phyloP scores from a whole-genome alignment of 2,888 invertebrate genomes.

The Nesidiocoris tenuis region DNA sequence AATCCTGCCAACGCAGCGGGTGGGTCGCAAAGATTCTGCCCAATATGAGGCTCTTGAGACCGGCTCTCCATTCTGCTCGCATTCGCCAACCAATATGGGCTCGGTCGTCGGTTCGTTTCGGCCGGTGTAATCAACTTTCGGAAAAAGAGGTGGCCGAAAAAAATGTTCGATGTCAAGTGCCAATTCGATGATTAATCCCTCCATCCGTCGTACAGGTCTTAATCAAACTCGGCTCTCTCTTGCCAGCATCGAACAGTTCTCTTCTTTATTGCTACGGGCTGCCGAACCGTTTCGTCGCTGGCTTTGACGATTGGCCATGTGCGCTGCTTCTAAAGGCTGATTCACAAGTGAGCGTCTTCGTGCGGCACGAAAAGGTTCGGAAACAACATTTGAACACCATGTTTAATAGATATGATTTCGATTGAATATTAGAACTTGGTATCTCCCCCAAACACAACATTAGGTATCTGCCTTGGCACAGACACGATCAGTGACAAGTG shows the following conservation, averaged over 20 bases:
- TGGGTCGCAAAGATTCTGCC: not conserved
- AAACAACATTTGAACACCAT: too few relatives aligned
- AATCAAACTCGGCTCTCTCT: not conserved
- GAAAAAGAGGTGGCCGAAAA: not conserved
- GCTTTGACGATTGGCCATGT: not conserved
- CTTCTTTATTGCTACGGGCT: not conserved
- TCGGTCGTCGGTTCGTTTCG: not conserved
- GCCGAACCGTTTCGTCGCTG: not conserved
- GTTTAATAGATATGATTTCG: too few relatives aligned
- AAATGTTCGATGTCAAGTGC: not conserved
- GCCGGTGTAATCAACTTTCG: constrained; percentile 2
- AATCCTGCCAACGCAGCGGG: constrained; percentile 23
- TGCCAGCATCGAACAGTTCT: not conserved
- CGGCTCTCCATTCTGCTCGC: not conserved
- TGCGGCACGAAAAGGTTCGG: too few relatives aligned
- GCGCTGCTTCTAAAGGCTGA: too few relatives aligned
- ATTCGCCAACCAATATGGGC: too few relatives aligned
- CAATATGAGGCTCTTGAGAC: not conserved
- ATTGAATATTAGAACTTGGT: too few relatives aligned
- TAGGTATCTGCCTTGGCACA: too few relatives aligned
- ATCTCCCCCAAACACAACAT: too few relatives aligned
- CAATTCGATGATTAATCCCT: not conserved
- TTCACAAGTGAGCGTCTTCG: too few relatives aligned
- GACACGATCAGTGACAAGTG: too few relatives aligned
- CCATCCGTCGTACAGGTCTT: not conserved